Percentiles rank a stretch among this genome's conserved stretches.
Evolutionary conservation across 2,888 invertebrate species (phyloP).

Genomic region (Ommatoiulus sabulosus): DNA sequence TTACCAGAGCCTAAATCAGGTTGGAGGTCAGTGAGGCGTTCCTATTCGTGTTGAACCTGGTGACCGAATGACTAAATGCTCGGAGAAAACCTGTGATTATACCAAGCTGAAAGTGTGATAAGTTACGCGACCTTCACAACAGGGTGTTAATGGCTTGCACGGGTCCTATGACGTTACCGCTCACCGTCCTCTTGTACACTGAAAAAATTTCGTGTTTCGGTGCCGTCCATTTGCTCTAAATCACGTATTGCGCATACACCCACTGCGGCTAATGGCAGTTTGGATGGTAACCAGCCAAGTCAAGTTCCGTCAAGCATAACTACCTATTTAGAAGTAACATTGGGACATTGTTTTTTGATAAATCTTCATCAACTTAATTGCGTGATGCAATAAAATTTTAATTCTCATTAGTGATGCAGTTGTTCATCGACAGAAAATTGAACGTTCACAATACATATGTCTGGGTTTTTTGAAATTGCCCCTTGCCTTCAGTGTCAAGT

Average conservation of each 20-base stretch:
- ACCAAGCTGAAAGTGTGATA: background rate
- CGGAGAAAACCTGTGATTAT: background rate
- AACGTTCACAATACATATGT: background rate
- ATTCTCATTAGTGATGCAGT: background rate
- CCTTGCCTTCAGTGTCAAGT: background rate
- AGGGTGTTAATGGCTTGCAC: background rate
- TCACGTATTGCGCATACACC: too few species aligned
- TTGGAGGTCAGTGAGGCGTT: background rate
- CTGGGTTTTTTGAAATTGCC: background rate
- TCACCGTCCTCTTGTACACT: background rate
- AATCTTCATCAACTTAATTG: background rate
- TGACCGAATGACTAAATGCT: background rate
- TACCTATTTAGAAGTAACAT: background rate
- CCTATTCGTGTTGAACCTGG: background rate
- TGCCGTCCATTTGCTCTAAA: background rate
- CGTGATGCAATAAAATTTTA: background rate
- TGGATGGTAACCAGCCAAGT: too few species aligned
- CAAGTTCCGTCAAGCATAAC: background rate
- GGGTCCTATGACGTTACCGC: background rate
- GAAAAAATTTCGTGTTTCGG: too few species aligned
- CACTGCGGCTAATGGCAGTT: background rate
- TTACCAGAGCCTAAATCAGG: background rate
- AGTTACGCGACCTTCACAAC: background rate
- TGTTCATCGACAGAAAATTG: too few species aligned
- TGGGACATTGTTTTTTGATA: background rate